A percentile compares a stretch with the other conserved stretches of the same genome.
These are phyloP conservation scores for Sminthurides aquaticus DNA, from an alignment of 2,888 invertebrate species.

Conservation along the genomic window DNA sequence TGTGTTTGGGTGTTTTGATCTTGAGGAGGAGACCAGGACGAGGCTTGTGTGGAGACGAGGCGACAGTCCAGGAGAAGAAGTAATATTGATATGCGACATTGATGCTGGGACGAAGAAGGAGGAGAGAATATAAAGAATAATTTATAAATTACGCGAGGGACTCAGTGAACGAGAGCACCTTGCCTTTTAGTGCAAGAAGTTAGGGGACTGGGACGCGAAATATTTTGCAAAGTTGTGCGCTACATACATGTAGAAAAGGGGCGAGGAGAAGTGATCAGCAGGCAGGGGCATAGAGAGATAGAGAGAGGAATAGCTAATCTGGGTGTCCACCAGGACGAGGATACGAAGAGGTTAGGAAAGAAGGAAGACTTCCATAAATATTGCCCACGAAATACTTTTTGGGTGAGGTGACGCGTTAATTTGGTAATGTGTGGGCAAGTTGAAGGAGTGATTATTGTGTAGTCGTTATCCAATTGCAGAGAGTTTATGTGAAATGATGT, in stretches of 20 bases:
- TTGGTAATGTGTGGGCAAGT: conserved; percentile 27
- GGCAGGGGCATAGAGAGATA: background rate
- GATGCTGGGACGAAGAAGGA: background rate
- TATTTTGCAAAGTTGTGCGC: background rate
- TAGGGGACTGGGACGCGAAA: background rate
- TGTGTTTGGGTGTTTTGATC: background rate
- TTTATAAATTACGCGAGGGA: background rate
- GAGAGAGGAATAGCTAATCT: conserved; percentile 11
- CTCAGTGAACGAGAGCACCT: background rate
- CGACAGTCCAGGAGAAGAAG: no score
- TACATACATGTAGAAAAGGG: background rate
- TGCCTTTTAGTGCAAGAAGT: background rate
- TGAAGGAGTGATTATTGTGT: conserved; percentile 23
- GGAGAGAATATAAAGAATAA: background rate
- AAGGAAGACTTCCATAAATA: conserved; percentile 26
- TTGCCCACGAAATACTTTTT: conserved; percentile 26
- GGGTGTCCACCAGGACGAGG: conserved; percentile 22
- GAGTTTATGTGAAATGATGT: conserved; percentile 16
- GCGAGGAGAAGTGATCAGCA: background rate
- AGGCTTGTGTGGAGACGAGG: no score
- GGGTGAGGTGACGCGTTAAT: conserved; percentile 28
- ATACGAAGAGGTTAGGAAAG: conserved; percentile 23
- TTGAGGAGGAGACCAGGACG: background rate
- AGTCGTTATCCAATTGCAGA: conserved; percentile 19
- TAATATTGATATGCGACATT: background rate